Evolutionary conservation across 2,797 vertebrate genomes (phyloP).

Genomic region (Xerus rutilus): DNA sequence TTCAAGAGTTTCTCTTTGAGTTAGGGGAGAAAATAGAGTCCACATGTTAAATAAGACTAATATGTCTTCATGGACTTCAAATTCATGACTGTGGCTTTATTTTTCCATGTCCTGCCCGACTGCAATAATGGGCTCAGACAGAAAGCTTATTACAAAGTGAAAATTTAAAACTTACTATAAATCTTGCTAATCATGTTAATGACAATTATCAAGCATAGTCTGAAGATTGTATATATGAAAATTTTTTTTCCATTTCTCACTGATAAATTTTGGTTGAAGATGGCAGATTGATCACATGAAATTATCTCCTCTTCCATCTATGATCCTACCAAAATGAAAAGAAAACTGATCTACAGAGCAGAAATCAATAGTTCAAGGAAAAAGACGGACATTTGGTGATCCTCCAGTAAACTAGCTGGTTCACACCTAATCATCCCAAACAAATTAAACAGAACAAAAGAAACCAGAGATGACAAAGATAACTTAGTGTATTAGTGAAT

Average conservation of each 20-base stretch:
- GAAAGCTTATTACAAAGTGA: background rate
- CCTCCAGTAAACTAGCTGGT: background rate
- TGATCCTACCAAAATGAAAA: background rate
- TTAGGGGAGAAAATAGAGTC: background rate
- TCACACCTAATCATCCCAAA: background rate
- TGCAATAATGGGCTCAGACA: background rate
- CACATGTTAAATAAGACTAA: background rate
- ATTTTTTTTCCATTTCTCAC: background rate
- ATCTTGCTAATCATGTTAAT: background rate
- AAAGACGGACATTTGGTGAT: background rate
- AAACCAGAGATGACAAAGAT: background rate
- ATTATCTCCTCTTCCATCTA: background rate
- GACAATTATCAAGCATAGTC: background rate
- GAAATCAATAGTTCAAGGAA: background rate
- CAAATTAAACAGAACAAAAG: background rate
- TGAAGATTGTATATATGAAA: constrained; percentile 4
- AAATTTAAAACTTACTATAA: constrained; percentile 24
- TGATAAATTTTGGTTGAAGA: background rate
- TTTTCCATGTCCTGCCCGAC: background rate
- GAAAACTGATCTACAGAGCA: background rate
- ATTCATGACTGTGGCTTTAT: background rate
- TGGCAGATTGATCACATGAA: background rate
- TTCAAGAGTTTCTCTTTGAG: background rate
- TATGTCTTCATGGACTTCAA: background rate
- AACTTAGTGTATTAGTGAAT: background rate